Base-by-base conservation (phyloP, 2,113 vertebrate species). In the Nymphicus hollandicus region DNA sequence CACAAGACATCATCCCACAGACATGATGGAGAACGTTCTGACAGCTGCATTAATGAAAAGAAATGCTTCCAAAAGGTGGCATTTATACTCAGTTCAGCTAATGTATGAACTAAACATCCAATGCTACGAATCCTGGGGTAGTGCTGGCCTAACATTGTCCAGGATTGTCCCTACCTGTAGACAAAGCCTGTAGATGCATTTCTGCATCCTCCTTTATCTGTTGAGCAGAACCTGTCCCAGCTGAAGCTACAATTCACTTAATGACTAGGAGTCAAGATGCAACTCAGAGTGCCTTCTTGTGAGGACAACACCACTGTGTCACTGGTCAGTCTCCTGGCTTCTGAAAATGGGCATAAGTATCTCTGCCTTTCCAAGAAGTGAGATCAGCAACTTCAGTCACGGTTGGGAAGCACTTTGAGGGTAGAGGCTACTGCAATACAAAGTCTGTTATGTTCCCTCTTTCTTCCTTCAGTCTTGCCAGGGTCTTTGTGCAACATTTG, bases 401-500 rank as follows among this genome's bases (percentile, higher is more conserved):
- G 31, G n/a, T 16, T 93, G 81, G 70, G 73, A 94, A 91, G 65
- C 61, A 81, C 52, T 76, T 28, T 70, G 49, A 89, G 49, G 53
- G 47, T 15, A 93, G 56, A 95, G 64, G 79, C 76, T 56, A 81
- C 66, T 65, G 81, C 65, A 72, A 37, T 37, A 60, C 37, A 60
- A 52, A 83, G 44, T 73, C 77, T 96, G 91, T 91, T 64, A 58
- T 81, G 61, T 74, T 88, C 83, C 76, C 25, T 81, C 63, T 82
- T 91, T 83, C 85, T 87, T 65, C 69, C 77, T 89, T 89, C 66
- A 47, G 46, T 69, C 90, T 82, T 94, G 92, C 88, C 93, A 95
- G 86, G 76, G 43, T 69, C 85, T 91, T 82, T 95, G 89, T 93
- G 84, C 69, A 93, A 86, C 88, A 53, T 70, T 96, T 93, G 95